Base-by-base conservation (phyloP, 2,797 vertebrate species). In the Loris lydekkerianus region DNA sequence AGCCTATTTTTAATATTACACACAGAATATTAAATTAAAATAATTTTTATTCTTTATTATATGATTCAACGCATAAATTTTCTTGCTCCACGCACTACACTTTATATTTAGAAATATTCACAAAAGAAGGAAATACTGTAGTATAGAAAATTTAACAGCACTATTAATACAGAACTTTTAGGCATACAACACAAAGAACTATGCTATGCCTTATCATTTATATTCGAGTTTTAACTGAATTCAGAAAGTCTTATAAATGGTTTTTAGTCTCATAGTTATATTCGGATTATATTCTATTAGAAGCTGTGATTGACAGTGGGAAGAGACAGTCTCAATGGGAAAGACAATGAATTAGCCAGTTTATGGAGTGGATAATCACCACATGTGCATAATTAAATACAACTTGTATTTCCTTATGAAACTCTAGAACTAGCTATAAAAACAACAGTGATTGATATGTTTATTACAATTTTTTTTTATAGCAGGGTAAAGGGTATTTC, bases 111-210 rank as follows among this genome's bases (percentile, higher is more conserved):
- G 5, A 86, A 31, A 63, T 18, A 82, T 91, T 77, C 43, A 85
- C 29, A 78, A 75, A 56, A 53, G 6, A 92, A 43, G 8, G 20
- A 95, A 11, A 75, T 27, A 23, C 18, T 37, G 9, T 70, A 67
- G 34, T 70, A 67, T 27, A 85, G n/a, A 88, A 75, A 82, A 93
- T 78, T 69, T 70, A 93, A 86, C 25, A 61, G 17, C 37, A 91
- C 34, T 94, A 58, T 80, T 96, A 92, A 92, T 76, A 69, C 31
- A 94, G 37, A 96, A 87, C 4, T 73, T 43, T 95, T 86, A 49
- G 23, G 8, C 63, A 94, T 25, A 53, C 81, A 61, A 58, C 61
- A 13, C 37, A 86, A 95, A 96, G 46, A 82, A 60, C 20, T 87
- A 40, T 27, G 34, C 81, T 93, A 58, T 94, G 5, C 43, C 72